These are phyloP conservation scores for Lasioglossum pauxillum DNA, from an alignment of 2,888 invertebrate genomes.

Conservation along the genomic window DNA sequence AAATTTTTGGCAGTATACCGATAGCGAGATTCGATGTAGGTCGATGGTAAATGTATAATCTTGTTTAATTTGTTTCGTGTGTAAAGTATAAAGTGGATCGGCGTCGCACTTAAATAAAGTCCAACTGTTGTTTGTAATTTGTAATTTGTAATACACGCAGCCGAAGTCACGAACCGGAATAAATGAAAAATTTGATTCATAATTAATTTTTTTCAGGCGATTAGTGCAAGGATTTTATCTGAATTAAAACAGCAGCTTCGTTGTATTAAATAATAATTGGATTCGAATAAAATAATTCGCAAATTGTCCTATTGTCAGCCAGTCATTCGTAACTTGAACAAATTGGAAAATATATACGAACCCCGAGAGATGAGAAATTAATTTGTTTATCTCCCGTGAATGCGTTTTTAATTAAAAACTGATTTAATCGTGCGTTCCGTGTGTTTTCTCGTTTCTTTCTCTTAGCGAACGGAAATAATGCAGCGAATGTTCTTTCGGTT, in stretches of 20 bases:
- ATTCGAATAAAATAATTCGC: not conserved
- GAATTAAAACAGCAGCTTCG: not conserved
- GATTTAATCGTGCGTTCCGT: not conserved
- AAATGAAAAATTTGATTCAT: not conserved
- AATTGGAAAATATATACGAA: not conserved
- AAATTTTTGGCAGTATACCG: not conserved
- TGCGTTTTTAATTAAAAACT: slow-evolving; percentile 6
- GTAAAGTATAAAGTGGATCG: not conserved
- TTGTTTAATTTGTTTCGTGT: slow-evolving; percentile 1
- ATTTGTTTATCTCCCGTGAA: not conserved
- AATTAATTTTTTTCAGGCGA: not conserved
- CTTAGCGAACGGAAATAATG: not conserved
- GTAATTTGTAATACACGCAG: not conserved
- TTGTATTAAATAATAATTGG: not conserved
- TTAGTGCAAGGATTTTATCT: not conserved
- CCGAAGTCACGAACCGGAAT: not conserved
- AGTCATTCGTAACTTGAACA: not conserved
- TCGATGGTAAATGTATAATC: not conserved
- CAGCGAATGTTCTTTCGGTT: slow-evolving; percentile 15
- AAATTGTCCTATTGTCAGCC: not conserved
- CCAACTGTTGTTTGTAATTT: not conserved
- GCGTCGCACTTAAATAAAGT: not conserved
- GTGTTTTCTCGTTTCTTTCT: slow-evolving; percentile 2
- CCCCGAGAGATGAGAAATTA: not conserved
- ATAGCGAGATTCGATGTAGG: not conserved